Percentiles rank a stretch among this genome's conserved stretches.
Evolutionary conservation across 1,140 invertebrate species (phyloP).

Genomic region (Mamestra configurata): DNA sequence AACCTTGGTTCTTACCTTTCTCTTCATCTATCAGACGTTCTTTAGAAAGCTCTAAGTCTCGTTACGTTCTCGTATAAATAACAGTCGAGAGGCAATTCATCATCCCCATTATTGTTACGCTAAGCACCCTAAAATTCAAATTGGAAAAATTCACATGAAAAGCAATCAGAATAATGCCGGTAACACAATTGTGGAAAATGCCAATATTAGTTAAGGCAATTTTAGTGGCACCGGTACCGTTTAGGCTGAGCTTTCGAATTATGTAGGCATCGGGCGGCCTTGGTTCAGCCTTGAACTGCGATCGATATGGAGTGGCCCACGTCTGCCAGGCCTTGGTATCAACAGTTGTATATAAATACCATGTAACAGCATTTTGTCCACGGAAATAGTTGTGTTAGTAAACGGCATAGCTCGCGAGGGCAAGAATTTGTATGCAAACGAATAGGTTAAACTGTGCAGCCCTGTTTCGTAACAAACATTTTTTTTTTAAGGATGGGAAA

Average conservation of each 20-base stretch:
- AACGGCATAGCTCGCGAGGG: not conserved
- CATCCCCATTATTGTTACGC: constrained; percentile 19
- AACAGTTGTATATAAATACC: constrained; percentile 42
- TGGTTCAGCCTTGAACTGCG: constrained; percentile 61
- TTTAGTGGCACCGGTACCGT: constrained; percentile 20
- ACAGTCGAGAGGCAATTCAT: not conserved
- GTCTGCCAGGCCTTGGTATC: constrained; percentile 34
- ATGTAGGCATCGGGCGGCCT: constrained; percentile 55
- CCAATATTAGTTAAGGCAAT: constrained; percentile 41
- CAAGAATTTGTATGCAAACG: constrained; percentile 24
- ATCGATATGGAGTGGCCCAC: constrained; percentile 59
- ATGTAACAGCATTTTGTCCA: not conserved
- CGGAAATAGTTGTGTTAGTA: constrained; percentile 28
- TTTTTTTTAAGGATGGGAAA: no score
- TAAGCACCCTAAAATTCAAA: constrained; percentile 17
- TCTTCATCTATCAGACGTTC: no score
- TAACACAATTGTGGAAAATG: constrained; percentile 26
- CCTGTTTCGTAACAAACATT: not conserved
- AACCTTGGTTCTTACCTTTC: no score
- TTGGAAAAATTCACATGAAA: constrained; percentile 23
- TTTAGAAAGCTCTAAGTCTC: no score
- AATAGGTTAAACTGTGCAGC: not conserved
- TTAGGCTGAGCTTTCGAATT: constrained; percentile 30
- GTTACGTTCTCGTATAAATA: not conserved
- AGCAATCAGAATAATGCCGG: constrained; percentile 19